phyloP scores from a whole-genome alignment of 1,140 invertebrate species.

The Luehdorfia chinensis region DNA sequence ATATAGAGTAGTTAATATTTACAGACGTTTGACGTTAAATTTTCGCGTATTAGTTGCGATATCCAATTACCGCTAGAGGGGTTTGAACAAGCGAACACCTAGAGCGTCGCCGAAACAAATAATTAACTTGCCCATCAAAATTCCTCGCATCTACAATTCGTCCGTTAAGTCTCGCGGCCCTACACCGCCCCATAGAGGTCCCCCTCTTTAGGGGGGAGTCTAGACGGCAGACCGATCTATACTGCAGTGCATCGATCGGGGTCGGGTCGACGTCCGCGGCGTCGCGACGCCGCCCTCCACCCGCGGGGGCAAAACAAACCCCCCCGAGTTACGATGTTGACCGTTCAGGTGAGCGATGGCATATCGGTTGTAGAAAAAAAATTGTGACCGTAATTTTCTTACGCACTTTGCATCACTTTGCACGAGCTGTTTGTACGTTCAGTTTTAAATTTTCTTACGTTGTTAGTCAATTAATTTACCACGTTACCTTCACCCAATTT shows the following conservation, averaged over 20 bases:
- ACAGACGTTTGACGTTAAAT: too few relatives aligned
- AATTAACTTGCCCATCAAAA: slow-evolving; percentile 33
- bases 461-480: too few relatives aligned
- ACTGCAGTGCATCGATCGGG: slow-evolving; percentile 60
- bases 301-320: slow-evolving; percentile 56
- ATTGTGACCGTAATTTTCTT: slow-evolving; percentile 12
- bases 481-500: not conserved
- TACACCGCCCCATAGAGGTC: slow-evolving; percentile 37
- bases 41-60: not conserved
- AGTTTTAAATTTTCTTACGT: too few relatives aligned
- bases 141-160: slow-evolving; percentile 46
- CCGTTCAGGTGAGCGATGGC: slow-evolving; percentile 41
- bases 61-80: slow-evolving; percentile 7
- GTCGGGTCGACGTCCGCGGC: slow-evolving; percentile 46
- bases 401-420: not conserved
- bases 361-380: slow-evolving; percentile 3
- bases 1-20: too few relatives aligned
- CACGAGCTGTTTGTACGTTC: too few relatives aligned
- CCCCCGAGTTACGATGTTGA: slow-evolving; percentile 34
- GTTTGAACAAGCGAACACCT: slow-evolving; percentile 4
- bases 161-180: slow-evolving; percentile 25
- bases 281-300: slow-evolving; percentile 47
- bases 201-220: slow-evolving; percentile 28
- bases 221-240: slow-evolving; percentile 63
- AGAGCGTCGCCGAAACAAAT: slow-evolving; percentile 11